These are phyloP conservation scores for Catagonus wagneri DNA, from an alignment of 2,113 vertebrate genomes.

Conservation along the genomic window DNA sequence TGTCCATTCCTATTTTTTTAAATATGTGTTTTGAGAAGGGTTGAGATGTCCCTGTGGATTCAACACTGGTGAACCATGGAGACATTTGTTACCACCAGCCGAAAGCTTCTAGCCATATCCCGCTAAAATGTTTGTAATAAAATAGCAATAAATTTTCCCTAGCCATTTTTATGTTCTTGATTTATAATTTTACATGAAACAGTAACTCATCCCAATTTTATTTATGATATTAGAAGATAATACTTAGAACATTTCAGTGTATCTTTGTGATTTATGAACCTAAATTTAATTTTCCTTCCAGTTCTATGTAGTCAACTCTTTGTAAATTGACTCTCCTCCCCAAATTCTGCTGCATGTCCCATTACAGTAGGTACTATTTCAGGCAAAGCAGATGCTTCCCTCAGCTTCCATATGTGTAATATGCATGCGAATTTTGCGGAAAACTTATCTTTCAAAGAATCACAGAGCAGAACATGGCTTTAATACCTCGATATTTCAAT, in stretches of 20 bases:
- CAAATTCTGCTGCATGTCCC: neutral
- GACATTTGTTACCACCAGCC: neutral
- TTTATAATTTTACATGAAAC: constrained; percentile 30
- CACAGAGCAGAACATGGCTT: neutral
- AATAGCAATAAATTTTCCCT: neutral
- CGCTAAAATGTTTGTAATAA: neutral
- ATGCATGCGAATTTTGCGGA: neutral
- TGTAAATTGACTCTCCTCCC: neutral
- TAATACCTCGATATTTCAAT: neutral
- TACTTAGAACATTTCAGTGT: neutral
- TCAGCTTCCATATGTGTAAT: constrained; percentile 17
- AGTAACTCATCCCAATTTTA: constrained; percentile 39
- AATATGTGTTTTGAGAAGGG: neutral
- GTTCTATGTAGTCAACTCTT: neutral
- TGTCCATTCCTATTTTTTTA: neutral
- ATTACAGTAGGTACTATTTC: neutral
- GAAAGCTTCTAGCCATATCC: neutral
- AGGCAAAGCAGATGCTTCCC: neutral
- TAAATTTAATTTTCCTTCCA: constrained; percentile 16
- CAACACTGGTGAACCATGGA: neutral
- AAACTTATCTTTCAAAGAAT: constrained; percentile 36
- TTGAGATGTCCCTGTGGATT: neutral
- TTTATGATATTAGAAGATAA: constrained; percentile 27
- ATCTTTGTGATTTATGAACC: constrained; percentile 37
- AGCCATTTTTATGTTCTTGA: neutral